phyloP scores from a whole-genome alignment of 2,797 vertebrate genomes.

The Orestias chungarensis region DNA sequence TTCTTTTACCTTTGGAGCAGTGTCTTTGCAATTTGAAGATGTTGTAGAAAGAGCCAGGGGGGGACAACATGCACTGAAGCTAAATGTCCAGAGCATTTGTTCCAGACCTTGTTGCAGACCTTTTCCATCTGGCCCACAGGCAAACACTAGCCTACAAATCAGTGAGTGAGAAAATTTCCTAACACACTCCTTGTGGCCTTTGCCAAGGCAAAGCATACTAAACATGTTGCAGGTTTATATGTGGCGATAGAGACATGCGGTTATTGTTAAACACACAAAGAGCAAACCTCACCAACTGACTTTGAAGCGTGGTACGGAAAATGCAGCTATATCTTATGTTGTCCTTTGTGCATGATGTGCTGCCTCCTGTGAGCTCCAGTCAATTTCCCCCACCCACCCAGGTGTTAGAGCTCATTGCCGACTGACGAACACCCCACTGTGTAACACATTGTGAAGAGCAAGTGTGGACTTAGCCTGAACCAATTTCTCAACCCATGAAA shows the following conservation, averaged over 20 bases:
- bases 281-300: not conserved
- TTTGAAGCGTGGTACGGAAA: not conserved
- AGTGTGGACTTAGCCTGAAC: not conserved
- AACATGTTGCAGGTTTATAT: not conserved
- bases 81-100: not conserved
- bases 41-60: not conserved
- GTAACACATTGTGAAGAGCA: slow-evolving; percentile 4
- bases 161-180: not conserved
- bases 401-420: slow-evolving; percentile 7
- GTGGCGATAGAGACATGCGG: not conserved
- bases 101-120: slow-evolving; percentile 3
- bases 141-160: not conserved
- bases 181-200: not conserved
- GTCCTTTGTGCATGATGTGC: not conserved
- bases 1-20: not conserved
- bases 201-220: not conserved
- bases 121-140: not conserved
- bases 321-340: not conserved
- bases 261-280: not conserved
- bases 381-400: slow-evolving; percentile 6
- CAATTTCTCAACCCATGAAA: not conserved
- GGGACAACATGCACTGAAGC: not conserved
- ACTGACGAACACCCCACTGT: slow-evolving; percentile 10
- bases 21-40: slow-evolving; percentile 1
- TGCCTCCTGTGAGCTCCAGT: slow-evolving; percentile 8